phyloP scores from a whole-genome alignment of 2,113 vertebrate species.

The Speoplatyrhinus poulsoni region DNA sequence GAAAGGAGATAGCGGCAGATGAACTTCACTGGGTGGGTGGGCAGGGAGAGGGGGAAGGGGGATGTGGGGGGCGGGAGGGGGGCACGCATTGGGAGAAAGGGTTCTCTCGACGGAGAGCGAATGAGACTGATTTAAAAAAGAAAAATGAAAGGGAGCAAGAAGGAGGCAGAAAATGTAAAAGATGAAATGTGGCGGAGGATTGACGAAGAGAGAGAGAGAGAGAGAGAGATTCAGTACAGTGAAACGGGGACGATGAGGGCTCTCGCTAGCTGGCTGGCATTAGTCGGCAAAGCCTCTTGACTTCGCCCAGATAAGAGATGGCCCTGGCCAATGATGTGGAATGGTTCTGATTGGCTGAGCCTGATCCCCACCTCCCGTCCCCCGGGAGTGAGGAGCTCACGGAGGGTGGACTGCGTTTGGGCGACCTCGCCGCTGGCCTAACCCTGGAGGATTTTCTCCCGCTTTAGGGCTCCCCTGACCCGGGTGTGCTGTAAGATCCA shows the following conservation, averaged over 20 bases:
- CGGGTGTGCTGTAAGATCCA: background rate
- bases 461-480: slow-evolving; percentile 50
- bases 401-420: background rate
- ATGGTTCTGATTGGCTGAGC: slow-evolving; percentile 73
- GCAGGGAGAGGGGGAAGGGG: background rate
- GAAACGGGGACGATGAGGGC: slow-evolving; percentile 56
- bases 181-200: background rate
- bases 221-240: slow-evolving; percentile 1
- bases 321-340: slow-evolving; percentile 74
- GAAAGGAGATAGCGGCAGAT: background rate
- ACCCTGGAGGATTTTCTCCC: slow-evolving; percentile 64
- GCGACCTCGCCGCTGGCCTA: slow-evolving; percentile 35
- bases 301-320: slow-evolving; percentile 72
- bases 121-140: background rate
- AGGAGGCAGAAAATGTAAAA: slow-evolving; percentile 7
- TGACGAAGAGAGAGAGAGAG: slow-evolving; percentile 7
- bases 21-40: background rate
- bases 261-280: slow-evolving; percentile 65
- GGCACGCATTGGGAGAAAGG: slow-evolving; percentile 18
- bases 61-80: slow-evolving; percentile 5
- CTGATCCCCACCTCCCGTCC: slow-evolving; percentile 59
- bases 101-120: slow-evolving; percentile 4
- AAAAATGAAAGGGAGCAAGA: slow-evolving; percentile 8
- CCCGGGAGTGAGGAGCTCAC: slow-evolving; percentile 10
- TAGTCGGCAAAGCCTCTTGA: slow-evolving; percentile 71